These are phyloP conservation scores for Drosophila vallismaia DNA, from an alignment of 2,888 invertebrate species.

Conservation along the genomic window DNA sequence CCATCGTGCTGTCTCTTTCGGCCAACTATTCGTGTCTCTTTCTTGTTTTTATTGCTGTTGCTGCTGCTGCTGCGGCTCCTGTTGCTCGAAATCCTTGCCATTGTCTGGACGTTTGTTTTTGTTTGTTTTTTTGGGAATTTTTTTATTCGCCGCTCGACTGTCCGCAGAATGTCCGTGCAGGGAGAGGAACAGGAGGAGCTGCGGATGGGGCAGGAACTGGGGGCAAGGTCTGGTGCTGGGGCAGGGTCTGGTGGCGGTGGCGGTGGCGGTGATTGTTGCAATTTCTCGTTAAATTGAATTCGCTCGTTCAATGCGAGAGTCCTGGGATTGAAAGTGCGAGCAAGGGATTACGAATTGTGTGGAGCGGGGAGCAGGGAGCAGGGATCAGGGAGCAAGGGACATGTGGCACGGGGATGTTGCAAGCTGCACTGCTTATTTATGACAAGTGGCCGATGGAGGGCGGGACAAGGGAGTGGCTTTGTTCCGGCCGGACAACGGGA, in stretches of 20 bases:
- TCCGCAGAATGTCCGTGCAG: slow-evolving; percentile 61
- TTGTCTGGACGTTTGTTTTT: slow-evolving; percentile 58
- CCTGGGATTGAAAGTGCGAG: slow-evolving; percentile 53
- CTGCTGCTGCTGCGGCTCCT: slow-evolving; percentile 66
- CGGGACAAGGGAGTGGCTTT: background rate
- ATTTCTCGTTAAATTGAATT: slow-evolving; percentile 78
- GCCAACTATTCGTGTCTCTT: background rate
- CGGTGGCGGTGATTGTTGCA: slow-evolving; percentile 73
- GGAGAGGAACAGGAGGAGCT: background rate
- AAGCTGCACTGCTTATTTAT: slow-evolving; percentile 41
- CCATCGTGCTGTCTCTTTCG: background rate
- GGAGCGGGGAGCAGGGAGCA: slow-evolving; percentile 1
- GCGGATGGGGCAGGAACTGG: slow-evolving; percentile 5
- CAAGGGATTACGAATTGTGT: slow-evolving; percentile 12
- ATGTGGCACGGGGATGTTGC: background rate
- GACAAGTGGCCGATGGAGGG: slow-evolving; percentile 33
- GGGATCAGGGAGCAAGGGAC: background rate
- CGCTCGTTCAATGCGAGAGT: slow-evolving; percentile 64
- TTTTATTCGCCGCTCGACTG: slow-evolving; percentile 21
- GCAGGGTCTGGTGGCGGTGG: background rate
- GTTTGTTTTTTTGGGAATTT: slow-evolving; percentile 11
- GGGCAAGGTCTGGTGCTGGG: slow-evolving; percentile 7
- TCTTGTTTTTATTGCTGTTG: slow-evolving; percentile 20
- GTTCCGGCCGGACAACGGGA: slow-evolving; percentile 27
- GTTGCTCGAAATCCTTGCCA: slow-evolving; percentile 72